Percentiles rank a stretch among this genome's conserved stretches.
These are phyloP conservation scores for Pachliopta kotzebuea DNA, from an alignment of 2,888 invertebrate species.

Conservation along the genomic window DNA sequence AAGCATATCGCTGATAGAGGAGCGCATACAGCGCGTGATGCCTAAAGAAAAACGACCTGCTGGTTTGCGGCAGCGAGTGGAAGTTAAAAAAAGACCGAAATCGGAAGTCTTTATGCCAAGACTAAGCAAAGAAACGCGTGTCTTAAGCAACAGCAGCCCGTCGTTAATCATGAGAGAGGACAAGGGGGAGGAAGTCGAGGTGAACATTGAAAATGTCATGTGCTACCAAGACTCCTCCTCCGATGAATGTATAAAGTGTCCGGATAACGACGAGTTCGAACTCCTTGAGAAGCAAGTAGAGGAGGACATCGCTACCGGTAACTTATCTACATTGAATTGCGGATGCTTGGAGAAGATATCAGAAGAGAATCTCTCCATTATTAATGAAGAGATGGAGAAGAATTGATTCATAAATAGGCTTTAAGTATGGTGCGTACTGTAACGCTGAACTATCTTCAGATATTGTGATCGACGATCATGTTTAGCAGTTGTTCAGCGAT, in stretches of 20 bases:
- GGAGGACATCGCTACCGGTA: slow-evolving; percentile 51
- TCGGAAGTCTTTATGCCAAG: slow-evolving; percentile 45
- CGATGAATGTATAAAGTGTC: slow-evolving; percentile 64
- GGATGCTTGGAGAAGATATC: slow-evolving; percentile 67
- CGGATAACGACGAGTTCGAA: slow-evolving; percentile 67
- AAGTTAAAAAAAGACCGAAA: slow-evolving; percentile 38
- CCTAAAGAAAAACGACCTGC: slow-evolving; percentile 55
- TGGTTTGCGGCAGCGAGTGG: slow-evolving; percentile 40
- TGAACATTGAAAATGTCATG: slow-evolving; percentile 68
- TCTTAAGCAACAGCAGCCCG: slow-evolving; percentile 62
- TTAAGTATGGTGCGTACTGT: not conserved
- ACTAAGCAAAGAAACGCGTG: slow-evolving; percentile 47
- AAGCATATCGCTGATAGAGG: slow-evolving; percentile 67
- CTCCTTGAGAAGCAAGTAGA: slow-evolving; percentile 63
- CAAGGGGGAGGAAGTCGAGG: slow-evolving; percentile 52
- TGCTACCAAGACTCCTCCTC: slow-evolving; percentile 72
- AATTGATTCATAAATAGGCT: slow-evolving; percentile 2
- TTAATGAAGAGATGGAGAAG: slow-evolving; percentile 50
- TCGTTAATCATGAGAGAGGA: slow-evolving; percentile 48
- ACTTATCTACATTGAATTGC: slow-evolving; percentile 44
- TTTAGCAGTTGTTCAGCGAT: no score
- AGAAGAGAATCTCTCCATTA: slow-evolving; percentile 61
- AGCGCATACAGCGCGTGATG: slow-evolving; percentile 60
- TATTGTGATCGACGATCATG: not conserved
- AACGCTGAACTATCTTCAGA: not conserved